A percentile compares a stretch with the other conserved stretches of the same genome.
Conservation (phyloP, 2,113 vertebrate genomes). For the Otolemur garnettii region DNA sequence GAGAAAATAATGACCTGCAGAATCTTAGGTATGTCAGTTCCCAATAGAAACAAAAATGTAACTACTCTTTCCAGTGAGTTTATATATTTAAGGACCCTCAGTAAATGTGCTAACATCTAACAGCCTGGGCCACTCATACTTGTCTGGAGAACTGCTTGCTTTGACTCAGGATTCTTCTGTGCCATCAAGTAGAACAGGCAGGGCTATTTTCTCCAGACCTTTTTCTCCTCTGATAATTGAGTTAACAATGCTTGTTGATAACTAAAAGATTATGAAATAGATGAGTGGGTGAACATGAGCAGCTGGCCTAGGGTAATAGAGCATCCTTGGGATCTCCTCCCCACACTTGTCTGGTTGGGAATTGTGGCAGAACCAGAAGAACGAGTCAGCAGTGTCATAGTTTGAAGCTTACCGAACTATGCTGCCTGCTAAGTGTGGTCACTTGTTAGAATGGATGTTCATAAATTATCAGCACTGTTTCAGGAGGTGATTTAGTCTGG, state of each 20-base stretch:
- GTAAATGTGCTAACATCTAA: not conserved
- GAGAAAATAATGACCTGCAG: not conserved
- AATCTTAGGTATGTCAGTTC: not conserved
- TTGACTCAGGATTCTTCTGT: conserved; percentile 3
- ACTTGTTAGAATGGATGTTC: conserved; percentile 10
- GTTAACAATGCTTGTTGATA: conserved; percentile 33
- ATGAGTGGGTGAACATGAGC: not conserved
- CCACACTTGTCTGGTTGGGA: not conserved
- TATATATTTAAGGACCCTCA: not conserved
- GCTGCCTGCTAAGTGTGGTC: not conserved
- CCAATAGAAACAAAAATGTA: not conserved
- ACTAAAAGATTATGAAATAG: conserved; percentile 66
- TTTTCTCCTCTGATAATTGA: not conserved
- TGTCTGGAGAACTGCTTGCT: not conserved
- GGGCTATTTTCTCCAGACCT: conserved; percentile 23
- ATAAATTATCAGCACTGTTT: conserved; percentile 25
- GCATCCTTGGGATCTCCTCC: conserved; percentile 24
- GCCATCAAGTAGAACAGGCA: not conserved
- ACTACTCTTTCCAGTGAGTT: not conserved
- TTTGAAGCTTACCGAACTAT: not conserved
- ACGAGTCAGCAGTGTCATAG: conserved; percentile 41
- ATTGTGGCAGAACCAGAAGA: conserved; percentile 62
- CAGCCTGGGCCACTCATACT: not conserved
- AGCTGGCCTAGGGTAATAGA: not conserved
- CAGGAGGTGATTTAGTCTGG: not conserved